phyloP scores from a whole-genome alignment of 2,797 vertebrate species.

The Apogon hyalosoma region DNA sequence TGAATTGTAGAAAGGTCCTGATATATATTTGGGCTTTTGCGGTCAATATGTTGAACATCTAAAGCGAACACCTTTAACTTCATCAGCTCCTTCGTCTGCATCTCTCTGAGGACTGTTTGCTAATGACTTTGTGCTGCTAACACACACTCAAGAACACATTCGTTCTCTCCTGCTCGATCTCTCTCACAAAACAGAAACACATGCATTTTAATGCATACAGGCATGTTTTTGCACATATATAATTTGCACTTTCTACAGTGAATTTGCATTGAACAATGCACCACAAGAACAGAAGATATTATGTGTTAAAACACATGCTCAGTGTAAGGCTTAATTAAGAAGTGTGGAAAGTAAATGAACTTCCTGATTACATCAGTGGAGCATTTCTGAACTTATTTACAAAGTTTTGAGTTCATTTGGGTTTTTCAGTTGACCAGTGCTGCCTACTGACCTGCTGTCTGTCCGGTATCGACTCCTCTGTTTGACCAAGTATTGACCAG shows the following conservation, averaged over 20 bases:
- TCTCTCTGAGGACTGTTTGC: slow-evolving; percentile 58
- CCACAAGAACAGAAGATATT: not conserved
- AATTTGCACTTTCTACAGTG: slow-evolving; percentile 14
- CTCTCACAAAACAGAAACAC: slow-evolving; percentile 10
- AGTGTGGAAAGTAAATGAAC: slow-evolving; percentile 23
- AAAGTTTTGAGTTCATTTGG: slow-evolving; percentile 48
- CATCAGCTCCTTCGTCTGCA: slow-evolving; percentile 54
- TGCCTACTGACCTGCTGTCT: slow-evolving; percentile 33
- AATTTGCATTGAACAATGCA: not conserved
- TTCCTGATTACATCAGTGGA: slow-evolving; percentile 32
- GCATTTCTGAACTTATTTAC: slow-evolving; percentile 32
- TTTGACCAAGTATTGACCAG: slow-evolving; percentile 42
- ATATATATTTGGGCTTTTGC: slow-evolving; percentile 27
- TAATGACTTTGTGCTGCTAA: slow-evolving; percentile 46
- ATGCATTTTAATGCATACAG: slow-evolving; percentile 1
- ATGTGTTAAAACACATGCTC: not conserved
- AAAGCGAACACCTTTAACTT: slow-evolving; percentile 54
- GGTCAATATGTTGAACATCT: slow-evolving; percentile 52
- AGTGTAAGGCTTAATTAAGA: slow-evolving; percentile 42
- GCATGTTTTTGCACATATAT: not conserved
- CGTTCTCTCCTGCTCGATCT: not conserved
- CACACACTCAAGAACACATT: slow-evolving; percentile 15
- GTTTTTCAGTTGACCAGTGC: slow-evolving; percentile 52
- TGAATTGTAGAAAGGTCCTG: slow-evolving; percentile 22
- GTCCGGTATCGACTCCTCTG: slow-evolving; percentile 55